Base-by-base conservation (phyloP, 2,797 vertebrate species). In the Euthynnus affinis region DNA sequence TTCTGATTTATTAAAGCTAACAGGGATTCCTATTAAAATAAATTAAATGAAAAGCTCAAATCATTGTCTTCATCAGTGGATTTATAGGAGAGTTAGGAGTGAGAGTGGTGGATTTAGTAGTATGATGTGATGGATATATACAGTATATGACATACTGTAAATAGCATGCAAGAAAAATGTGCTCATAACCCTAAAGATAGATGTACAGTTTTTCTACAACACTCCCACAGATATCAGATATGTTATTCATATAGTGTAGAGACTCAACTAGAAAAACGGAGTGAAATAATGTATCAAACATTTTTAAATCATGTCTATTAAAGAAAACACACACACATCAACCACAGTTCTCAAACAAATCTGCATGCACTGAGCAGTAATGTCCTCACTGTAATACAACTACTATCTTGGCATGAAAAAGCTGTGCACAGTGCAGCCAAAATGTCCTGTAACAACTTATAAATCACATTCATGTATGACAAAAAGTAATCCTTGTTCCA, bases 391-490 rank as follows among this genome's bases (percentile, higher is more conserved):
- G 8, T 53, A 72, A 65, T 49, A n/a, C 23, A 58, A 37, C 40
- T n/a, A 6, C 23, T 64, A 20, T 62, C 10, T 25, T 62, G 57
- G 25, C n/a, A 51, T 15, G 2, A 52, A 63, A 46, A 65, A 69
- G 51, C 57, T 62, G 74, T 67, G 77, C 67, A 61, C 25, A 17
- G 48, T 52, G 70, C 42, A 82, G 71, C 63, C 66, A 69, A 64
- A 64, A 71, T 1, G 8, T 81, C 67, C 49, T 22, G 15, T 9
- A 65, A 61, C 25, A 69, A 40, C 48, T 46, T 46, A 71, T 48
- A 77, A 34, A 79, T 81, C 61, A 23, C 29, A 55, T 56, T n/a
- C 17, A 22, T 23, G 55, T 51, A 32, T 52, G 20, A 49, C 18
- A 49, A 18, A 42, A 71, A 40, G 7, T 48, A 22, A 67, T 62